Conservation (phyloP, 2,888 invertebrate genomes). For the Lepidochrysops patricia region DNA sequence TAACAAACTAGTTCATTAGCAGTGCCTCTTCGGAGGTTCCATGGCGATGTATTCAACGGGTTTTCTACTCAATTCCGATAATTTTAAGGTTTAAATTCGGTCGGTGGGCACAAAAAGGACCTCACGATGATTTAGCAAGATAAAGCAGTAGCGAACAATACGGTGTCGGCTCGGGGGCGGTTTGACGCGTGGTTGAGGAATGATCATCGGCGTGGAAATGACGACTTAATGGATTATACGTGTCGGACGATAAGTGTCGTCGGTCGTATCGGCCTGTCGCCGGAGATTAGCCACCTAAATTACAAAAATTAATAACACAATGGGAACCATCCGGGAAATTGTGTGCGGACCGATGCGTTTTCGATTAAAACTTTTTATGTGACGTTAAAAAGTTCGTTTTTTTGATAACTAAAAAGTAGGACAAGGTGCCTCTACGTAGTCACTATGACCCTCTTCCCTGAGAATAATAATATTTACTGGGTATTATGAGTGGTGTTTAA, state of each 20-base stretch:
- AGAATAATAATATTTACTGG: too few relatives aligned
- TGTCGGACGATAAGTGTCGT: constrained; percentile 72
- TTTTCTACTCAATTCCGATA: not conserved
- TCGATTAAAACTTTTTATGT: constrained; percentile 20
- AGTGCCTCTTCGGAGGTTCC: constrained; percentile 47
- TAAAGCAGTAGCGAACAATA: constrained; percentile 70
- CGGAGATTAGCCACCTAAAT: constrained; percentile 65
- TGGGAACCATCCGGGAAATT: constrained; percentile 55
- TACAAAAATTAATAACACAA: constrained; percentile 68
- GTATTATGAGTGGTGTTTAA: too few relatives aligned
- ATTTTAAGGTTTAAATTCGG: constrained; percentile 13
- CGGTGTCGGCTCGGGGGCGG: constrained; percentile 58
- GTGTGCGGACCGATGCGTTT: constrained; percentile 50
- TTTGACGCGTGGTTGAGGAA: constrained; percentile 70
- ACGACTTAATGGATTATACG: constrained; percentile 74
- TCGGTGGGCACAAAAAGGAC: constrained; percentile 36
- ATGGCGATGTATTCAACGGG: constrained; percentile 11
- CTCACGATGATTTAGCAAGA: constrained; percentile 42
- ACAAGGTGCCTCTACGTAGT: too few relatives aligned
- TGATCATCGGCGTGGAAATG: constrained; percentile 71
- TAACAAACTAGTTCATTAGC: constrained; percentile 73
- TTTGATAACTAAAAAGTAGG: too few relatives aligned
- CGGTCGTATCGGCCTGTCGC: constrained; percentile 54
- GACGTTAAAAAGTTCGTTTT: constrained; percentile 19
- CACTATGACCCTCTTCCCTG: too few relatives aligned